phyloP scores from a whole-genome alignment of 2,113 vertebrate genomes.

The Psammodynastes pulverulentus region DNA sequence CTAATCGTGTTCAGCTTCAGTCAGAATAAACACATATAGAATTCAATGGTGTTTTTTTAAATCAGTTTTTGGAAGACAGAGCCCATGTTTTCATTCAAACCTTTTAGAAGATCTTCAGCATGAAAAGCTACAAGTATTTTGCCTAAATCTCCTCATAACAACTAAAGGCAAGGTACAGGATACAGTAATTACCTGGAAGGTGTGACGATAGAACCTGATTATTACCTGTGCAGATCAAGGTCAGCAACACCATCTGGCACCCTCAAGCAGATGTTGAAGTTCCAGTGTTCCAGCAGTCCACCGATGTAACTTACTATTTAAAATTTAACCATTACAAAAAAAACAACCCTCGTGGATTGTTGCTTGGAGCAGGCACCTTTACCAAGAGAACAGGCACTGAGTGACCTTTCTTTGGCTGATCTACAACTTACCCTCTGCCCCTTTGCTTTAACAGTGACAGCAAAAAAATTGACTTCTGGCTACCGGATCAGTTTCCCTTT shows the following conservation, averaged over 20 bases:
- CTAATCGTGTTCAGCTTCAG: slow-evolving; percentile 6
- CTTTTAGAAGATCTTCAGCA: neutral
- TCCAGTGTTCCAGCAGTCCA: neutral
- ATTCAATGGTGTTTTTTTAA: neutral
- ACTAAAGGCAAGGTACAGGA: neutral
- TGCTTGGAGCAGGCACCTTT: neutral
- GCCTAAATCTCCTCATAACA: neutral
- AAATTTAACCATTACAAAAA: neutral
- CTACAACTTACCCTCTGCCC: neutral
- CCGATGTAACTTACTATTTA: neutral
- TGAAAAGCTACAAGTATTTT: neutral
- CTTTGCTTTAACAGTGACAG: neutral
- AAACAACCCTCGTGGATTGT: neutral
- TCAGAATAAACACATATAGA: slow-evolving; percentile 1
- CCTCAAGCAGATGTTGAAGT: neutral
- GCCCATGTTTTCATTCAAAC: neutral
- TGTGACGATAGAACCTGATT: neutral
- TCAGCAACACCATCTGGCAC: neutral
- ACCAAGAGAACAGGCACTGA: neutral
- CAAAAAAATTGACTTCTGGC: neutral
- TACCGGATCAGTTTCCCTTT: neutral
- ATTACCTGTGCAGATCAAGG: neutral
- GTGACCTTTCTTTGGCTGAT: neutral
- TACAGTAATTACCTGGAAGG: neutral
- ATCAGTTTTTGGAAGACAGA: neutral